These are phyloP conservation scores for Drosophila meridiana DNA, from an alignment of 2,888 invertebrate species.

Conservation along the genomic window DNA sequence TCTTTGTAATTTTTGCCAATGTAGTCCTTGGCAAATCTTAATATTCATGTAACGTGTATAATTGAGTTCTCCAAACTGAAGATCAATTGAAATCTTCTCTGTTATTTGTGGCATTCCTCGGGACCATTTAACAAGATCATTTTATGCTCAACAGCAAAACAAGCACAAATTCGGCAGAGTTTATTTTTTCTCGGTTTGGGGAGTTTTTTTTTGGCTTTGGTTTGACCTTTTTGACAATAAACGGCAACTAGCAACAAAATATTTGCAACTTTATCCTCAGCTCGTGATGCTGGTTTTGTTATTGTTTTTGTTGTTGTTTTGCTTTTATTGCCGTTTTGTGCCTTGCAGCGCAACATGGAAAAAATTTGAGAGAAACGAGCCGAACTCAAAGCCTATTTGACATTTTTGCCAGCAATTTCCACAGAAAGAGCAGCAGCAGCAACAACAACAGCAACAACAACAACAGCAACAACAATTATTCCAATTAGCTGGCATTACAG, in stretches of 20 bases:
- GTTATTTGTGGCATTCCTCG: not conserved
- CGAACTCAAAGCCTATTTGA: conserved; percentile 70
- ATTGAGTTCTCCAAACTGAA: conserved; percentile 6
- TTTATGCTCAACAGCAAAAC: conserved; percentile 43
- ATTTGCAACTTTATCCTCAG: conserved; percentile 75
- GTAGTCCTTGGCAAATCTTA: not conserved
- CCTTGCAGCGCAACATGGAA: conserved; percentile 31
- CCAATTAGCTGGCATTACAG: conserved; percentile 81
- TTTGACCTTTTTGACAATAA: conserved; percentile 54
- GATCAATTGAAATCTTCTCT: conserved; percentile 1
- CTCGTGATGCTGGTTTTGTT: conserved; percentile 74
- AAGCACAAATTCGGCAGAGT: conserved; percentile 17
- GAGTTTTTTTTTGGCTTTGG: conserved; percentile 30
- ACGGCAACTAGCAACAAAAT: conserved; percentile 54
- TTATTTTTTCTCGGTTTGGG: conserved; percentile 24
- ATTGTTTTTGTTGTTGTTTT: conserved; percentile 11
- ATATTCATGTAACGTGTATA: not conserved
- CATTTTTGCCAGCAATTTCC: conserved; percentile 74
- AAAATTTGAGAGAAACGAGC: conserved; percentile 15
- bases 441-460: conserved; percentile 43
- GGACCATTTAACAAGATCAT: conserved; percentile 57
- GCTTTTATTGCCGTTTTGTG: conserved; percentile 49
- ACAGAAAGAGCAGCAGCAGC: conserved; percentile 60
- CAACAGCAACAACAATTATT: conserved; percentile 66
- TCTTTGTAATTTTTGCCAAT: not conserved